These are phyloP conservation scores for Bergia sp. DNA, from an alignment of 92 coral and sea anemone species.

Conservation along the genomic window DNA sequence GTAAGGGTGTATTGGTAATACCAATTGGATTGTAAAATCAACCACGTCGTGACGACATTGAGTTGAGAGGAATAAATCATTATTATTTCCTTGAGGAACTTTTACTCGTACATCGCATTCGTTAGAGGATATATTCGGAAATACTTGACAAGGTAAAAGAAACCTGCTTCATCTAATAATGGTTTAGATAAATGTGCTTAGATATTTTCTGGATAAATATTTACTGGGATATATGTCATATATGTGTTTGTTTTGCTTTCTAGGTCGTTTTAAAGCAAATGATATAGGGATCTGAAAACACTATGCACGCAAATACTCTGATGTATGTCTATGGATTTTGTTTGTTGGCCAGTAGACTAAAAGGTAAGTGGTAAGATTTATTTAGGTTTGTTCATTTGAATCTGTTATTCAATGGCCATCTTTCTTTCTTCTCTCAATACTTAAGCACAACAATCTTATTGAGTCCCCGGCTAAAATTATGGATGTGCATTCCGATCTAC, in stretches of 20 bases:
- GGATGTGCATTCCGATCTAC: neutral
- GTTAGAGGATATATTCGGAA: neutral
- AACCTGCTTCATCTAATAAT: neutral
- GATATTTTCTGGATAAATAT: neutral
- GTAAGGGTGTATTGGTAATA: neutral
- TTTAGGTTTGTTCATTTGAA: no score
- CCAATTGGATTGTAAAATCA: neutral
- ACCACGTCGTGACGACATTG: neutral
- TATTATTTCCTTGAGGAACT: neutral
- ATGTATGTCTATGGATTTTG: slow-evolving; percentile 10
- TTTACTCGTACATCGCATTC: neutral
- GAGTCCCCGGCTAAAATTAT: neutral
- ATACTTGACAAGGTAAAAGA: neutral
- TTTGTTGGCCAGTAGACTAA: neutral
- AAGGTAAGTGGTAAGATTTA: slow-evolving; percentile 4
- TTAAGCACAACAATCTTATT: neutral
- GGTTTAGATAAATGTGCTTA: neutral
- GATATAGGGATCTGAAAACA: no score
- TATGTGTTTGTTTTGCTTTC: neutral
- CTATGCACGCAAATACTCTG: neutral
- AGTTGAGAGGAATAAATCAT: neutral
- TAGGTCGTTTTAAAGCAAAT: neutral
- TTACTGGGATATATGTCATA: neutral
- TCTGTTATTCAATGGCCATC: neutral
- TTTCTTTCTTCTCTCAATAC: neutral